Percentiles rank a stretch among this genome's conserved stretches.
These are phyloP conservation scores for Epinephelus fuscoguttatus DNA, from an alignment of 2,113 vertebrate genomes.

Conservation along the genomic window DNA sequence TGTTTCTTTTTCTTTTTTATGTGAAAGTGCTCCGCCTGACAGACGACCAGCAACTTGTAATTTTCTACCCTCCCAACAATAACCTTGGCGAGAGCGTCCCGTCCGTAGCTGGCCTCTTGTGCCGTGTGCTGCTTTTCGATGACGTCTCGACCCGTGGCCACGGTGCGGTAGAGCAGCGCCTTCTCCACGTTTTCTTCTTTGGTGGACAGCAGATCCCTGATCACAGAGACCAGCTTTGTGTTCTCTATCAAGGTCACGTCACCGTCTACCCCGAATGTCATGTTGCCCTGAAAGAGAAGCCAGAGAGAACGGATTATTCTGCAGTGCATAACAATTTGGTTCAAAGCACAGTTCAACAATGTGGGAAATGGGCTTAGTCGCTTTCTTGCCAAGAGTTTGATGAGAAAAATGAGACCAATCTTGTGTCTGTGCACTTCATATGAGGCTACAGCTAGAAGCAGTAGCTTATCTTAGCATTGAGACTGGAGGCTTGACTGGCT, in stretches of 20 bases:
- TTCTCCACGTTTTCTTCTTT: slow-evolving; percentile 93
- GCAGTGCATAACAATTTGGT: too few relatives aligned
- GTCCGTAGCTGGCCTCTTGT: slow-evolving; percentile 94
- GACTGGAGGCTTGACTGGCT: too few relatives aligned
- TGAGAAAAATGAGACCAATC: too few relatives aligned
- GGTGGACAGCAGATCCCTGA: slow-evolving; percentile 90
- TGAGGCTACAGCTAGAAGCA: too few relatives aligned
- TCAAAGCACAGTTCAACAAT: not conserved
- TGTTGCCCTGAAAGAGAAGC: slow-evolving; percentile 88
- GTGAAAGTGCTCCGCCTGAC: not conserved
- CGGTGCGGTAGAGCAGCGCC: slow-evolving; percentile 93
- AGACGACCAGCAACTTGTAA: not conserved
- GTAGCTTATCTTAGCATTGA: too few relatives aligned
- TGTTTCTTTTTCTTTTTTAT: not conserved
- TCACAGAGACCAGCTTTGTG: slow-evolving; percentile 86
- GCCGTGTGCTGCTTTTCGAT: slow-evolving; percentile 97
- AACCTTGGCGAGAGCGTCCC: slow-evolving; percentile 97
- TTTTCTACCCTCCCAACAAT: not conserved
- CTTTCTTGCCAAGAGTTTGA: too few relatives aligned
- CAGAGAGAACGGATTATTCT: not conserved
- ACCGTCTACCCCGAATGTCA: slow-evolving; percentile 92
- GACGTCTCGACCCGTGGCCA: slow-evolving; percentile 94
- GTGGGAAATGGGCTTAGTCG: too few relatives aligned
- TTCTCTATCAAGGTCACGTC: slow-evolving; percentile 93
- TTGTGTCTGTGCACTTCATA: too few relatives aligned